Evolutionary conservation across 2,888 invertebrate species (phyloP), one percentile per base, ranked within the genome.

Genomic region (Tachina fera): DNA sequence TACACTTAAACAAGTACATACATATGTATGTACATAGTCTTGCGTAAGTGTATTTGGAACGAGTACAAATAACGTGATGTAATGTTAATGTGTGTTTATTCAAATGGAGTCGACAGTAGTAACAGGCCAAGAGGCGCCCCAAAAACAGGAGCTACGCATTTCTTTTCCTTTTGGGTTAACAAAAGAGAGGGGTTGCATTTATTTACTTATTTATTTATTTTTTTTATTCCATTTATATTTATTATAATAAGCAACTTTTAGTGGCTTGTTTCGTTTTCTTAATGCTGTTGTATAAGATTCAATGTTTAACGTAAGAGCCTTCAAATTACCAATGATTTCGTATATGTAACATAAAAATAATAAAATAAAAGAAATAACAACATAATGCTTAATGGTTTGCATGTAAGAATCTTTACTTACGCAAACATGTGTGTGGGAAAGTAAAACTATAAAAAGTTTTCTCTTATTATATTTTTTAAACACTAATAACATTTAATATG

Each of bases 231-330:
- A 79, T 79, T 63, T 79, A 41, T 83, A 53, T 83, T 72, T 72
- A 78, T 78, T 78, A 60, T 49, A 39, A 72, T 63, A 65, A 56
- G 9, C 67, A 49, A 45, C 67, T 78, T 51, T 70, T 56, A 53
- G 53, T 71, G 72, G 65, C 77, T 84, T 83, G 67, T 78, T 82
- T 61, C 43, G 41, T 77, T 58, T 84, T 77, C 71, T 77, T 81
- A 68, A 72, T 67, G 72, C 65, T 71, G 74, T 39, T 65, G 61
- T 22, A 72, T 67, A 70, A 58, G 72, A 72, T 70, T 81, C 77
- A 68, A 39, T 68, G 60, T 77, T 77, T 81, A 49, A 74, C 68
- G 31, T 63, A 45, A 74, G 74, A 81, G 74, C 60, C 58, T 81
- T 81, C 72, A 74, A 77, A 49, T 84, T 84, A 81, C 31, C 31